phyloP scores from a whole-genome alignment of 2,113 vertebrate genomes.

The Conger conger region DNA sequence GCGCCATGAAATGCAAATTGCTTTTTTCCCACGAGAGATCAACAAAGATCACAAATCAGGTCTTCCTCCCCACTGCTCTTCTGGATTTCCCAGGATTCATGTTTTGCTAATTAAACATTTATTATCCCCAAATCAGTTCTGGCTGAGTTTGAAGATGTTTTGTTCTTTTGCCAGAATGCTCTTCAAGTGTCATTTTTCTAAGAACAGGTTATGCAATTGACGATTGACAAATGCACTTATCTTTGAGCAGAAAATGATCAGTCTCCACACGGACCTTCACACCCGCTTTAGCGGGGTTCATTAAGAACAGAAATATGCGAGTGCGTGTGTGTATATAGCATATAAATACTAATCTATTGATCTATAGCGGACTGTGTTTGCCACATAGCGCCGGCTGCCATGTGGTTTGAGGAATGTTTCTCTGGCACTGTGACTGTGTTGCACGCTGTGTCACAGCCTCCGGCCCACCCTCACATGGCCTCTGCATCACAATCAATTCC shows the following conservation, averaged over 20 bases:
- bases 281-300: not conserved
- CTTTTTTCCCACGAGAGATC: not conserved
- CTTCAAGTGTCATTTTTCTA: not conserved
- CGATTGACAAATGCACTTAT: no score
- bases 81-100: not conserved
- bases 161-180: not conserved
- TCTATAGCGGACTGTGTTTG: not conserved
- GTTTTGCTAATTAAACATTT: not conserved
- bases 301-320: not conserved
- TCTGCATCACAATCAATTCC: not conserved
- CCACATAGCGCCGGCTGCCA: not conserved
- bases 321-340: not conserved
- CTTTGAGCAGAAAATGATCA: not conserved
- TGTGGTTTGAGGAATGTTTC: not conserved
- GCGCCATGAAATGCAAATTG: not conserved
- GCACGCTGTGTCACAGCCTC: not conserved
- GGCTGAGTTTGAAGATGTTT: not conserved
- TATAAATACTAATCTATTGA: not conserved
- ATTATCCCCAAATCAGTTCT: not conserved
- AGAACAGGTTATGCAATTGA: not conserved
- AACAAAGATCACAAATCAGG: not conserved
- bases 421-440: not conserved
- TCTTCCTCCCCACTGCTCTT: no score
- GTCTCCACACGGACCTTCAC: not conserved
- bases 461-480: not conserved